Percentiles rank a stretch among this genome's conserved stretches.
Evolutionary conservation across 2,797 vertebrate genomes (phyloP).

Genomic region (Hozukius guyotensis): DNA sequence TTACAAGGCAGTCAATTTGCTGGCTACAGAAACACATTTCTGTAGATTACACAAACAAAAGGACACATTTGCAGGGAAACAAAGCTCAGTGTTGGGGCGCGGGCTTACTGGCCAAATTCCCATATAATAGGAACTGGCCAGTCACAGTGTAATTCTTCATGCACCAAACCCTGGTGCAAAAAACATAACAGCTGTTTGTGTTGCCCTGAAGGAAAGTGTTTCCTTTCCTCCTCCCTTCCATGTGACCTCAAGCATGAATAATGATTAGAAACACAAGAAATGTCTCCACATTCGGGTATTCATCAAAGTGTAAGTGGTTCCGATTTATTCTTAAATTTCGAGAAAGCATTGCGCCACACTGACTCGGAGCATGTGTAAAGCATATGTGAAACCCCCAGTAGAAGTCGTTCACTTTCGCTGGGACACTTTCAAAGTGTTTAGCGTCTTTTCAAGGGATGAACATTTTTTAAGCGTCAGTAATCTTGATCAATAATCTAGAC

Average conservation of each 20-base stretch:
- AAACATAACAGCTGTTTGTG: conserved; percentile 19
- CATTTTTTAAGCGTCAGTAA: background rate
- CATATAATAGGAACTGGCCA: conserved; percentile 10
- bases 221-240: background rate
- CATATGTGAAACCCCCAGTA: background rate
- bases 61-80: conserved; percentile 45
- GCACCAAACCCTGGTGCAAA: background rate
- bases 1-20: conserved; percentile 25
- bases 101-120: conserved; percentile 1
- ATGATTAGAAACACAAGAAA: conserved; percentile 5
- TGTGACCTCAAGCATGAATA: conserved; percentile 14
- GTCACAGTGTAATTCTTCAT: background rate
- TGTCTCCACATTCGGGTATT: background rate
- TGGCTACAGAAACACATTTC: conserved; percentile 27
- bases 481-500: conserved; percentile 11
- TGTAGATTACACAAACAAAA: conserved; percentile 47
- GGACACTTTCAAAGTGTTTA: background rate
- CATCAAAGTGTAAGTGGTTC: background rate
- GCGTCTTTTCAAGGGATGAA: background rate
- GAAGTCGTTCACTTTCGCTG: background rate
- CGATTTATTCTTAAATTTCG: background rate
- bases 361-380: background rate
- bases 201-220: background rate
- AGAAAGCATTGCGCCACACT: background rate
- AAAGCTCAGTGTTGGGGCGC: conserved; percentile 6